phyloP scores from a whole-genome alignment of 1,140 invertebrate genomes.

The Mactra quadrangularis region DNA sequence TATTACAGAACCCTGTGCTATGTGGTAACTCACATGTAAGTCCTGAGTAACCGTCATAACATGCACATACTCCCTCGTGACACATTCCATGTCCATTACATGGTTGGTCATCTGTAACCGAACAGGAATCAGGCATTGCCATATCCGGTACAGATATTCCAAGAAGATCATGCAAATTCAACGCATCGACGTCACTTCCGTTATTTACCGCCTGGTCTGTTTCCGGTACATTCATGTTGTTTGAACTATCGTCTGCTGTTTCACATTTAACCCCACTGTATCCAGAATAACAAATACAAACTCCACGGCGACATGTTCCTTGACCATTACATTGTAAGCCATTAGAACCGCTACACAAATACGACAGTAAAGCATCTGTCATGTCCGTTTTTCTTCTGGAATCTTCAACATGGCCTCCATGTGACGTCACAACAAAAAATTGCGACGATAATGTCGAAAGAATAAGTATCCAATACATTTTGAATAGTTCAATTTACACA shows the following conservation, averaged over 20 bases:
- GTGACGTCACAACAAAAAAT: not conserved
- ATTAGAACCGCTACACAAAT: slow-evolving; percentile 19
- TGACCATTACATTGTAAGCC: slow-evolving; percentile 7
- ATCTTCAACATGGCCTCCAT: not conserved
- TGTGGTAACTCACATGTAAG: slow-evolving; percentile 2
- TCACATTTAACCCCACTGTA: slow-evolving; percentile 19
- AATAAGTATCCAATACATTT: not conserved
- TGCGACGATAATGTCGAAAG: not conserved
- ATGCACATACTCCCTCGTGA: slow-evolving; percentile 4
- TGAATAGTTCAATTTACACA: not conserved
- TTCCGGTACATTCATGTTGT: not conserved
- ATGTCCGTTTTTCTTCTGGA: not conserved
- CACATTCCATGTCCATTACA: slow-evolving; percentile 22
- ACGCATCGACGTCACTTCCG: not conserved
- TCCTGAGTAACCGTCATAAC: not conserved
- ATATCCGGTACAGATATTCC: not conserved
- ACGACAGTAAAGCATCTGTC: slow-evolving; percentile 2
- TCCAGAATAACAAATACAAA: slow-evolving; percentile 6
- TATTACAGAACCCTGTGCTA: not conserved
- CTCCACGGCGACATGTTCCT: slow-evolving; percentile 1
- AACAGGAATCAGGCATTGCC: not conserved
- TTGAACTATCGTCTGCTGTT: not conserved
- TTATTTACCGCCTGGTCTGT: not conserved
- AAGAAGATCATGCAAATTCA: slow-evolving; percentile 7
- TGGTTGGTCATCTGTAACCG: not conserved